phyloP scores from a whole-genome alignment of 1,140 invertebrate genomes.

The Lanistes nyassanus region DNA sequence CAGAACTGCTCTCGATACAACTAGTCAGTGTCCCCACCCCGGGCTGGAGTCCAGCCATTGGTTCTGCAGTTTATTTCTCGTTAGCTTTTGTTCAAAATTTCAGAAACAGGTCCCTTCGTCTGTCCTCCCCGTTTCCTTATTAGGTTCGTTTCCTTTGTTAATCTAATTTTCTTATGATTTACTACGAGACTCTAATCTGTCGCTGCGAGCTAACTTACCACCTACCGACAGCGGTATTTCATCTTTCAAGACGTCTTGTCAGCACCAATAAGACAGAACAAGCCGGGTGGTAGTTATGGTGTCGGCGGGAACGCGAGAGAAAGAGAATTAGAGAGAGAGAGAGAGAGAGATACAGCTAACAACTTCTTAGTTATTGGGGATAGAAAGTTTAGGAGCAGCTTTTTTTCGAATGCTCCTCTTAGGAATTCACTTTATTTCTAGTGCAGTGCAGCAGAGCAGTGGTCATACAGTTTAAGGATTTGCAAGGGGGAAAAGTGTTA shows the following conservation, averaged over 20 bases:
- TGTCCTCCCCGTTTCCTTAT: neutral
- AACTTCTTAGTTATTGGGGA: too few species aligned
- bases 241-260: neutral
- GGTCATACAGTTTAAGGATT: neutral
- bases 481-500: neutral
- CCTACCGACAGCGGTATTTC: neutral
- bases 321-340: constrained; percentile 5
- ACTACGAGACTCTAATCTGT: neutral
- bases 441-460: neutral
- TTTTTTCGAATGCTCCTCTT: neutral
- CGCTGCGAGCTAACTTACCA: neutral
- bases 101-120: neutral
- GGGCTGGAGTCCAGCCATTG: neutral
- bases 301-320: neutral
- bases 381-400: neutral
- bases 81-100: neutral
- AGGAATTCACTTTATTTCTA: neutral
- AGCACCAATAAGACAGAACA: neutral
- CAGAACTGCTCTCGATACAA: neutral
- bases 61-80: neutral
- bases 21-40: neutral
- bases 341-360: neutral
- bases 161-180: neutral
- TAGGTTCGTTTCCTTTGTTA: neutral
- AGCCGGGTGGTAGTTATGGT: neutral